Percentiles rank a stretch among this genome's conserved stretches.
These are phyloP conservation scores for Corvus moneduloides DNA, from an alignment of 2,113 vertebrate genomes.

Conservation along the genomic window DNA sequence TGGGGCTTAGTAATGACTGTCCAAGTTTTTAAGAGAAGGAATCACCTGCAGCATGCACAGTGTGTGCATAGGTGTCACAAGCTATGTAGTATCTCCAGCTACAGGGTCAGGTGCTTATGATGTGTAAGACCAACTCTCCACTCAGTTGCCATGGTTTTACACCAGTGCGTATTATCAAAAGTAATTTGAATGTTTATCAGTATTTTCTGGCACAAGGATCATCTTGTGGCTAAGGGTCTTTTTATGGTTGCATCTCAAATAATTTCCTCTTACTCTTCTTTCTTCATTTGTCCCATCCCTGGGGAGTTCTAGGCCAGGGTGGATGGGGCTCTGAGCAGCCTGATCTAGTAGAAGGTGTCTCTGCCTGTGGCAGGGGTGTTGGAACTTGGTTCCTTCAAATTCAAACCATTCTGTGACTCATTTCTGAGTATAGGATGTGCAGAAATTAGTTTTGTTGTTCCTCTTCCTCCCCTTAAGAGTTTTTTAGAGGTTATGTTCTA, in stretches of 20 bases:
- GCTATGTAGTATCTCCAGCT: background rate
- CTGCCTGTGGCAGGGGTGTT: background rate
- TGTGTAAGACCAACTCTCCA: background rate
- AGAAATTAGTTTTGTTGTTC: background rate
- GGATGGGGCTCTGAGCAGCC: background rate
- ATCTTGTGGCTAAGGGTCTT: background rate
- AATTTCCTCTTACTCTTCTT: background rate
- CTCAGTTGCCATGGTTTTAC: background rate
- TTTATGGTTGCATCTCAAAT: background rate
- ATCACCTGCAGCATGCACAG: background rate
- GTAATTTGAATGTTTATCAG: background rate
- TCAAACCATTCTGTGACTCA: background rate
- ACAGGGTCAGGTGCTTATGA: background rate
- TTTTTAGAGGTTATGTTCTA: background rate
- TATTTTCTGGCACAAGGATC: background rate
- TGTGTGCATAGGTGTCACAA: background rate
- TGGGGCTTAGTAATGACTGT: background rate
- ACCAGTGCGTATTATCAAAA: background rate
- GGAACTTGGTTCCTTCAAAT: background rate
- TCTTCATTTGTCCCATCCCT: background rate
- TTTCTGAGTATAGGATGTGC: background rate
- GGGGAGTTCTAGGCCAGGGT: background rate
- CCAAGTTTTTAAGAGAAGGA: background rate
- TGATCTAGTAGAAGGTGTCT: background rate
- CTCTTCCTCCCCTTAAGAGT: background rate